Base-by-base conservation (phyloP, 2,888 invertebrate species). In the Branchellion lobata region DNA sequence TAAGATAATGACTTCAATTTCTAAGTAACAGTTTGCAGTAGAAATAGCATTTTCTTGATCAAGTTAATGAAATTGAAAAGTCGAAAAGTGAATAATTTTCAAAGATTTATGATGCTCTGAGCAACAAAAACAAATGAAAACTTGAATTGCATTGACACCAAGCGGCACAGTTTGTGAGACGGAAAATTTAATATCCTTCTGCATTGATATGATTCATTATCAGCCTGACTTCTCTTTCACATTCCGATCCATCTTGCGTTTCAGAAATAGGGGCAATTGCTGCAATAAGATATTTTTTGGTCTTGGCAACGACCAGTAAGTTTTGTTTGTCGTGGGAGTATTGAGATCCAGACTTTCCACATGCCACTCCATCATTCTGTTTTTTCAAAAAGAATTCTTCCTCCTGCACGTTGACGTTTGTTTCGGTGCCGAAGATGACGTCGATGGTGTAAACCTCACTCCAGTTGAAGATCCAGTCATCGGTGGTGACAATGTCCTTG, bases 251-350 rank as follows among this genome's bases (percentile, higher is more conserved):
- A 11, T 40, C 47, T 21, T 65, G 53, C 1, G 27, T 36, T 14
- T 57, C 47, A 14, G 79, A 33, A 61, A 53, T 21, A 18, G 34
- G 21, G 14, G 27, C 80, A 27, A 81, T 72, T 1, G 72, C 82
- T 18, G 82, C 79, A 21, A 82, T 75, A 24, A 82, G 34, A 53
- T 81, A 82, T 33, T 65, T 79, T 51, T 82, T 82, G 31, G 82
- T 82, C 33, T 61, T 51, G 27, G 81, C 80, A 21, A 82, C 40
- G 18, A 73, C 65, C 14, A 82, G 24, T 31, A 77, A 65, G 18
- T 29, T 77, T 24, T 31, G 77, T 36, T 2, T 53, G 0, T 2
- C 33, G n/a, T 57, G 34, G 18, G 34, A 27, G 27, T n/a, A 33
- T 11, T 14, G n/a, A 36, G 24, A n/a, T 21, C 31, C 33, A 8